phyloP scores from a whole-genome alignment of 2,797 vertebrate genomes.

The Ciconia nigra region DNA sequence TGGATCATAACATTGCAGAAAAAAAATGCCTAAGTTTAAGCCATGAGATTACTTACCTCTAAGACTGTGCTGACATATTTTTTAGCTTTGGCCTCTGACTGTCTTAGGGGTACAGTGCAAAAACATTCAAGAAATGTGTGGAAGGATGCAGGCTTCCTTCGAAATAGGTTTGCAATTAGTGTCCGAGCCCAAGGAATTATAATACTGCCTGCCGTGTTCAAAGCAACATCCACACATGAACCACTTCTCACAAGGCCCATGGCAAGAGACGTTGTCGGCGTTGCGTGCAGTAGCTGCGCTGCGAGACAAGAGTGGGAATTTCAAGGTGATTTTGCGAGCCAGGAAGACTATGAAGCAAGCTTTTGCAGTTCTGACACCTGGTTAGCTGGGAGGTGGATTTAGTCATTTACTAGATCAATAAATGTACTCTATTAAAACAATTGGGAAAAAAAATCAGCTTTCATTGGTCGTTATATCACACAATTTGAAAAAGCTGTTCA shows the following conservation, averaged over 20 bases:
- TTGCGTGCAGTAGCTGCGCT: background rate
- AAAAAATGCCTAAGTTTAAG: background rate
- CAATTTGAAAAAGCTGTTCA: background rate
- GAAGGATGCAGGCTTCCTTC: background rate
- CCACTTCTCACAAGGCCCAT: background rate
- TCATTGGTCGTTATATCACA: background rate
- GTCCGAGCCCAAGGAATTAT: accelerated
- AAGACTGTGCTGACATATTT: accelerated
- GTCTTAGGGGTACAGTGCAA: background rate
- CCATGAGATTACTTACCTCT: background rate
- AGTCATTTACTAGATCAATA: background rate
- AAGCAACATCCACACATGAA: background rate
- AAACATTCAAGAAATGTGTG: background rate
- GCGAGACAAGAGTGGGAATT: background rate
- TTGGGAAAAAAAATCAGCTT: background rate
- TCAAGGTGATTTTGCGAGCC: background rate
- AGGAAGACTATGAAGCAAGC: background rate
- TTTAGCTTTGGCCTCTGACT: background rate
- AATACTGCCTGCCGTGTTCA: accelerated
- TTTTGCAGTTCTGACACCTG: background rate
- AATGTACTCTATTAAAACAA: background rate
- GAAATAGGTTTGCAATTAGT: background rate
- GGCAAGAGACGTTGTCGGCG: background rate
- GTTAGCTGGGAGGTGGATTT: background rate
- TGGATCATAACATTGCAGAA: background rate